phyloP scores from a whole-genome alignment of 1,140 invertebrate species.

The Caerostris extrusa region DNA sequence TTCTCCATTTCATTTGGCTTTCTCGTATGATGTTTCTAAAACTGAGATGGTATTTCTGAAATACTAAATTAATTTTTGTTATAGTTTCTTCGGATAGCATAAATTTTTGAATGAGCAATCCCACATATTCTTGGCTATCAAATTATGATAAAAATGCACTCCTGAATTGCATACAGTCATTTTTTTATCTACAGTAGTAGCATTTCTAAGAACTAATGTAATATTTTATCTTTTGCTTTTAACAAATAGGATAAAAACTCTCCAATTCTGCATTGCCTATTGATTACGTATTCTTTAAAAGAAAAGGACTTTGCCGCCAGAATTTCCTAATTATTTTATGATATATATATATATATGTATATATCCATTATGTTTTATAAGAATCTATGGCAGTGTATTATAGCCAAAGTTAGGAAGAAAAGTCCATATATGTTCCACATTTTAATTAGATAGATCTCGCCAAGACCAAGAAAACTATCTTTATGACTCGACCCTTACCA shows the following conservation, averaged over 20 bases:
- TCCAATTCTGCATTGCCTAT: background rate
- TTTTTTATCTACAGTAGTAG: background rate
- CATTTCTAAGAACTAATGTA: slow-evolving; percentile 36
- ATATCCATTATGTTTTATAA: background rate
- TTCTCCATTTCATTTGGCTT: background rate
- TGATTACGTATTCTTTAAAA: slow-evolving; percentile 27
- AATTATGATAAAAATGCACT: background rate
- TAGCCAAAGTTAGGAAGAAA: slow-evolving; percentile 35
- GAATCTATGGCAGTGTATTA: background rate
- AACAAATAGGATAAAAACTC: background rate
- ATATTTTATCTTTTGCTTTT: slow-evolving; percentile 11
- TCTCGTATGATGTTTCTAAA: background rate
- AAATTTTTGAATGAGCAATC: slow-evolving; percentile 38
- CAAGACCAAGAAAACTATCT: slow-evolving; percentile 20
- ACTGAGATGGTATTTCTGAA: background rate
- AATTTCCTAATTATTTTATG: slow-evolving; percentile 60
- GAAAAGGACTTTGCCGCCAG: slow-evolving; percentile 2
- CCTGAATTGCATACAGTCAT: background rate
- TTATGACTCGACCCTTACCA: too few species aligned
- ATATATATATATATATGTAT: slow-evolving; percentile 9
- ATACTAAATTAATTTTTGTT: background rate
- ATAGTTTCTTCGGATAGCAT: background rate
- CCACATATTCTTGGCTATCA: background rate
- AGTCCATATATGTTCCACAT: background rate
- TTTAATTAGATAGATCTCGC: slow-evolving; percentile 60